phyloP scores from a whole-genome alignment of 2,113 vertebrate species.

The Myanophis thanlyinensis region DNA sequence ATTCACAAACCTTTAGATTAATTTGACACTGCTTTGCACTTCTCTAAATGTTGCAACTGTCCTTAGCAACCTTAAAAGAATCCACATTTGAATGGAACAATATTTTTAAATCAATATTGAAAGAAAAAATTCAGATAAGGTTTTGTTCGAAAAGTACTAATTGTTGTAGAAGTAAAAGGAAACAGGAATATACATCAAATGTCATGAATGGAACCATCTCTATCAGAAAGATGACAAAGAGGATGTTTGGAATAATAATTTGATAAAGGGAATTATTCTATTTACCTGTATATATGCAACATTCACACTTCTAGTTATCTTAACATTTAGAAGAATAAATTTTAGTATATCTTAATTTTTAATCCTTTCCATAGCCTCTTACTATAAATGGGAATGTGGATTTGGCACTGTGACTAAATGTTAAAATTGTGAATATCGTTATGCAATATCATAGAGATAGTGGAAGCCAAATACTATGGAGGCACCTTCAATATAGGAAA shows the following conservation, averaged over 20 bases:
- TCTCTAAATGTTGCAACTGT: neutral
- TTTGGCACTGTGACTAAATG: neutral
- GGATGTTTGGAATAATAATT: neutral
- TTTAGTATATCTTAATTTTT: neutral
- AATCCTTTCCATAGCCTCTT: neutral
- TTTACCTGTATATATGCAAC: neutral
- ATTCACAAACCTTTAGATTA: neutral
- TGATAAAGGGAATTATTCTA: neutral
- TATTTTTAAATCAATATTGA: neutral
- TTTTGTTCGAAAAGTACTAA: neutral
- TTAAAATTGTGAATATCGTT: neutral
- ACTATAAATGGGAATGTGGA: neutral
- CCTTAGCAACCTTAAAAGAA: neutral
- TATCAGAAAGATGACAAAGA: neutral
- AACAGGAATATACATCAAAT: neutral
- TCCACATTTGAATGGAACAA: neutral
- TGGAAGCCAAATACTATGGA: neutral
- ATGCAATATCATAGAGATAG: neutral
- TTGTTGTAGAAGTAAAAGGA: neutral
- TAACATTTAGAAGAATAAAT: neutral
- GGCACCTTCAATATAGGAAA: neutral
- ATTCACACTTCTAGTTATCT: neutral
- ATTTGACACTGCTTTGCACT: neutral
- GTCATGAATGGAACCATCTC: neutral
- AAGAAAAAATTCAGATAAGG: neutral